phyloP scores from a whole-genome alignment of 1,140 invertebrate species.

The Bombus cullumanus region DNA sequence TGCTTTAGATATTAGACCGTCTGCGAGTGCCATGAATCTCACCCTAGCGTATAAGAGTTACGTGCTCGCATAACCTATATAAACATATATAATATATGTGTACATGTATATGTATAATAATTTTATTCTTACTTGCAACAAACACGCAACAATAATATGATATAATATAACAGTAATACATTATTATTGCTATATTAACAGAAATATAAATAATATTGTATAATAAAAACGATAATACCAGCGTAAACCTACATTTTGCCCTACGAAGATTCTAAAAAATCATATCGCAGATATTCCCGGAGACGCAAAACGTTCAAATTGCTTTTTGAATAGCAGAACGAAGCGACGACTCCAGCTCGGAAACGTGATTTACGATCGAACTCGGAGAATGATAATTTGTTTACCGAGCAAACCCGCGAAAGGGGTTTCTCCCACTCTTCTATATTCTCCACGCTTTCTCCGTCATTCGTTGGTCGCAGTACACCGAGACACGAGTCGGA shows the following conservation, averaged over 20 bases:
- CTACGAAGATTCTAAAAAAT: not conserved
- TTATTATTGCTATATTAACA: no score
- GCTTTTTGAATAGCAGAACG: conserved; percentile 12
- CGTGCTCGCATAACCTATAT: no score
- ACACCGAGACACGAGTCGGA: not conserved
- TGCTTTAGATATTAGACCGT: no score
- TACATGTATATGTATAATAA: not conserved
- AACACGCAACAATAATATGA: not conserved
- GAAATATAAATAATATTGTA: not conserved
- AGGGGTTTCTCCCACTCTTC: conserved; percentile 39
- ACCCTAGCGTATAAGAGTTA: no score
- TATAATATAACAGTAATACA: not conserved
- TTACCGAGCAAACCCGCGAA: conserved; percentile 44
- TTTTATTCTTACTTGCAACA: not conserved
- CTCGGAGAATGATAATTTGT: conserved; percentile 39
- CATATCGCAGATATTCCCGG: not conserved
- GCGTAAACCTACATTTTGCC: not conserved
- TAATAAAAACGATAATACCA: not conserved
- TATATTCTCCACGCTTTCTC: not conserved
- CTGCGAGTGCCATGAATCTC: not conserved
- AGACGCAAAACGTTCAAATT: conserved; percentile 15
- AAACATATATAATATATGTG: not conserved
- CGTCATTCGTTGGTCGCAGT: not conserved
- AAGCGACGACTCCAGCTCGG: not conserved
- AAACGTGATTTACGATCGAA: conserved; percentile 47